Base-by-base conservation (phyloP, 2,888 invertebrate species). In the Bellardia bayeri region DNA sequence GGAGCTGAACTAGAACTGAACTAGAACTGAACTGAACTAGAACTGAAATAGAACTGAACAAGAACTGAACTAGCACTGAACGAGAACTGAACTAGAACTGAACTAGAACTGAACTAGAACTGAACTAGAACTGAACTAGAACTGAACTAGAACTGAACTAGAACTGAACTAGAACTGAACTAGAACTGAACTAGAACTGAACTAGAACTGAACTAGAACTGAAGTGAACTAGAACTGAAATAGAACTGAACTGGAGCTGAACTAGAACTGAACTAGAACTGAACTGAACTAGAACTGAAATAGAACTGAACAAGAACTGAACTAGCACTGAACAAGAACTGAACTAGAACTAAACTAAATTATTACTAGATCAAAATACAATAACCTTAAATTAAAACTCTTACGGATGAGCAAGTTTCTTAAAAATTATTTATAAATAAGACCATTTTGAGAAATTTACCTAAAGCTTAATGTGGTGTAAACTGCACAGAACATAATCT, bases 211-310 rank as follows among this genome's bases (percentile, higher is more conserved):
- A n/a, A n/a, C n/a, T n/a, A 56, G 16, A 23, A 16, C 8, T n/a
- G n/a, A n/a, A n/a, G n/a, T 23, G 56, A 56, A 56, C 56, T 23
- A 56, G 56, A 56, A 56, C 23, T 56, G 56, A 56, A 56, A 7
- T 23, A 56, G 23, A 23, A 56, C 9, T 16, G 23, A 56, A 56
- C 23, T 56, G 23, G 23, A 8, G 23, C 56, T 56, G 23, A 56
- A 56, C 56, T 56, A 9, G 23, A 49, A 49, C 49, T 49, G n/a
- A n/a, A n/a, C 45, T 45, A 45, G 45, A 45, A 45, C 45, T 45
- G 45, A 45, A 45, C 45, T 45, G 45, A 23, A 23, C 23, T 23
- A 23, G 23, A 23, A 23, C n/a, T n/a, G n/a, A n/a, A n/a, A n/a
- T n/a, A 56, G 16, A 23, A 16, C 8, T 23, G 56, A 56, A 56